Percentiles rank a stretch among this genome's conserved stretches.
Evolutionary conservation across 1,140 invertebrate species (phyloP).

Genomic region (Orius insidiosus): DNA sequence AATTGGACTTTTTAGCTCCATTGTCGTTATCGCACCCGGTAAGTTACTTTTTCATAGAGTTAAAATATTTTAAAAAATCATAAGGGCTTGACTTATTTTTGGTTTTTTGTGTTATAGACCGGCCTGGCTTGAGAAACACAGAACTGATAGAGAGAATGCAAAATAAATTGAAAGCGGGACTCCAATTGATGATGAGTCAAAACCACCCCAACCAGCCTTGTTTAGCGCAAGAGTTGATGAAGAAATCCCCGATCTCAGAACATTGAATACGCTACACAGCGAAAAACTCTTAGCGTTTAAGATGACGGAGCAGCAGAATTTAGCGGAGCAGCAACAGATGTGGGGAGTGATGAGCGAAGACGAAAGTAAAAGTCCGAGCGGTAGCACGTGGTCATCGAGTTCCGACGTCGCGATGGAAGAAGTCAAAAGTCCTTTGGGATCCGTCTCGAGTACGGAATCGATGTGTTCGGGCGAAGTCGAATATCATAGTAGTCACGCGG

Average conservation of each 20-base stretch:
- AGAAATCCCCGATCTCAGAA: constrained; percentile 90
- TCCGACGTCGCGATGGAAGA: constrained; percentile 54
- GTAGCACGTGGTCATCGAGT: constrained; percentile 44
- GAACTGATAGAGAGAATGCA: constrained; percentile 88
- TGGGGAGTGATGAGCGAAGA: constrained; percentile 25
- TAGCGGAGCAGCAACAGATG: constrained; percentile 33
- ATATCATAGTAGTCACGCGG: constrained; percentile 30
- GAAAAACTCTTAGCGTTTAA: constrained; percentile 89
- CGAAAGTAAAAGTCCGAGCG: constrained; percentile 34
- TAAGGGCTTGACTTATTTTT: background rate
- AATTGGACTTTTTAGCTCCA: constrained; percentile 84
- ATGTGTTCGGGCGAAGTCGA: constrained; percentile 44
- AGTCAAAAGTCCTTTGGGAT: constrained; percentile 64
- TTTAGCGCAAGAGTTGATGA: constrained; percentile 71
- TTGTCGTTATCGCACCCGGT: constrained; percentile 83
- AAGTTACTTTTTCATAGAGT: constrained; percentile 20
- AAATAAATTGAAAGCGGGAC: constrained; percentile 61
- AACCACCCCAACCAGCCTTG: constrained; percentile 65
- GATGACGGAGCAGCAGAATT: constrained; percentile 71
- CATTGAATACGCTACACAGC: constrained; percentile 87
- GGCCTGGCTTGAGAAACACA: constrained; percentile 77
- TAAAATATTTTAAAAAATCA: background rate
- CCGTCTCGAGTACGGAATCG: constrained; percentile 69
- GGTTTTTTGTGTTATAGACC: constrained; percentile 34
- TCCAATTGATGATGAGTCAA: constrained; percentile 73